Base-by-base conservation (phyloP, 23 tunicate species). In the Styela plicata region DNA sequence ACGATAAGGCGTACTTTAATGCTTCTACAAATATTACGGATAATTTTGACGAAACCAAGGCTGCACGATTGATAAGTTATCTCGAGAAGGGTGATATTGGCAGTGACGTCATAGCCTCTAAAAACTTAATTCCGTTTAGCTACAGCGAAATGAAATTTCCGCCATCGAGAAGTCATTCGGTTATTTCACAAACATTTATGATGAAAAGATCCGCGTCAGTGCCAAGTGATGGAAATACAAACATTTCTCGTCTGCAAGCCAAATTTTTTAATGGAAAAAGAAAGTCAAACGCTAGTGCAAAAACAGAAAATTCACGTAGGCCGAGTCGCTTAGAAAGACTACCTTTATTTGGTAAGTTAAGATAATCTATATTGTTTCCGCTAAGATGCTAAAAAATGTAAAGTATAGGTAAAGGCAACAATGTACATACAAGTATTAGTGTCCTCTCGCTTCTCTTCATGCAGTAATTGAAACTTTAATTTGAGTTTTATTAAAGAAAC, bases 261-360 rank as follows among this genome's bases (percentile, higher is more conserved):
- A 44, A 44, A 44, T 7, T 44, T 44, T 44, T 44, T 44, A 44
- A 44, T 44, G 7, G 57, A 7, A 44, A 44, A 44, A 44, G 57
- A 13, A 44, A 44, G 57, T 44, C 57, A 7, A 13, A 44, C 13
- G 57, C 57, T 44, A 44, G 13, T 44, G 13, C 57, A 1, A 35
- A 31, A n/a, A 17, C 20, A 52, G 19, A 73, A 17, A 27, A 16
- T 67, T 29, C 30, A 25, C 71, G 71, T 0, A 22, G 81, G 44
- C 81, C 81, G 21, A 76, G 81, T 65, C 81, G 81, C 20, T 17
- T 76, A 31, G 81, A 76, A 29, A 76, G 44, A 29, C 64, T 71
- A 21, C 16, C 36, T 18, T 29, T 76, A 66, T 24, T 76, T 21
- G 81, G 81, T 76, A 18, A 25, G 81, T 17, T 53, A 44, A 44